A percentile compares a stretch with the other conserved stretches of the same genome.
These are phyloP conservation scores for Potamarius usumacintae DNA, from an alignment of 2,113 vertebrate genomes.

Conservation along the genomic window DNA sequence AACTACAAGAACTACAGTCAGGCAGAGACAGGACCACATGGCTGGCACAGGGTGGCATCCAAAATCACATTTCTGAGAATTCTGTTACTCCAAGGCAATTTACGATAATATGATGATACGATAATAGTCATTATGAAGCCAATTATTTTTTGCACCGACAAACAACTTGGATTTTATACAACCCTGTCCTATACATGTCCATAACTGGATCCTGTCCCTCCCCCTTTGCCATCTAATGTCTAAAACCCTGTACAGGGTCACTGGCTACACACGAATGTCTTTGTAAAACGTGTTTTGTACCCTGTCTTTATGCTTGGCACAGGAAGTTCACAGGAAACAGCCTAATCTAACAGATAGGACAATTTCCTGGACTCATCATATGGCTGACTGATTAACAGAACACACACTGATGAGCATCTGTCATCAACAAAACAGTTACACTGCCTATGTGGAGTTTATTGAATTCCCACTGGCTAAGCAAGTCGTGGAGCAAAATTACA, in stretches of 20 bases:
- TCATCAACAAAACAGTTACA: conserved; percentile 2
- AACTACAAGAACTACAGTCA: not conserved
- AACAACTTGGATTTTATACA: not conserved
- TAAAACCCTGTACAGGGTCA: not conserved
- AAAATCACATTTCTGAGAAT: not conserved
- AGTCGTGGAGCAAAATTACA: not conserved
- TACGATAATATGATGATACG: not conserved
- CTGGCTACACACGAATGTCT: not conserved
- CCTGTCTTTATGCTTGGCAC: not conserved
- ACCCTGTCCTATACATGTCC: not conserved
- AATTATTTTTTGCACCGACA: not conserved
- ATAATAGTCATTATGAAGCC: not conserved
- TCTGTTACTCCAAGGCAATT: not conserved
- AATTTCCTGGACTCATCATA: conserved; percentile 26
- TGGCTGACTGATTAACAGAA: conserved; percentile 31
- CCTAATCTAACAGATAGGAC: conserved; percentile 27
- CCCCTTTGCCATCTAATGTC: not conserved
- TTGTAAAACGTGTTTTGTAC: conserved; percentile 9
- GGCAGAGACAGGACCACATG: not conserved
- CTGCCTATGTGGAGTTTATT: not conserved
- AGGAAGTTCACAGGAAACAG: conserved; percentile 33
- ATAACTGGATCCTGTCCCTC: not conserved
- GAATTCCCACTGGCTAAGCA: not conserved
- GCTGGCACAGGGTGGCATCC: not conserved
- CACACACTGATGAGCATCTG: conserved; percentile 20